Conservation (phyloP, 2,888 invertebrate genomes). For the Antitype chi region DNA sequence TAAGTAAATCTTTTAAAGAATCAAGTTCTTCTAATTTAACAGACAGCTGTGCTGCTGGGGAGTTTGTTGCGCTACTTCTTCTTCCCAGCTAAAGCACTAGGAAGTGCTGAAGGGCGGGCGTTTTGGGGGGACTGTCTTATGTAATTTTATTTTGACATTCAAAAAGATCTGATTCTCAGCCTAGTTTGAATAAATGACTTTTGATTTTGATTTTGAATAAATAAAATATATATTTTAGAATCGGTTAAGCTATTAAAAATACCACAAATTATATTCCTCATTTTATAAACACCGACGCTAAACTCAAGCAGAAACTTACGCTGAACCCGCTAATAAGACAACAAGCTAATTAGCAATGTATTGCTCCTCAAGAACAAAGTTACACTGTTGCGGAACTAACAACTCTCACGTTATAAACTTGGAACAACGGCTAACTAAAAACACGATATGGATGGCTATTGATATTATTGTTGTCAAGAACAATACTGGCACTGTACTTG, state of each 20-base stretch:
- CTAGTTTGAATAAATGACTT: no score
- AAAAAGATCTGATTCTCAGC: no score
- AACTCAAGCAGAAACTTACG: conserved; percentile 5
- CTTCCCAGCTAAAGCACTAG: no score
- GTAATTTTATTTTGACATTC: no score
- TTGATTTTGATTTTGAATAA: no score
- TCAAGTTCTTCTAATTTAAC: no score
- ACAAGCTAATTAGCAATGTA: conserved; percentile 40
- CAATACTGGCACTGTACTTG: conserved; percentile 55
- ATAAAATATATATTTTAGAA: no score
- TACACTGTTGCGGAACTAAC: conserved; percentile 34
- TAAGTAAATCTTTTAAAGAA: no score
- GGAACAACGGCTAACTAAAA: conserved; percentile 41
- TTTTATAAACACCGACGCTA: not conserved
- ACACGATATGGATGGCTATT: conserved; percentile 48
- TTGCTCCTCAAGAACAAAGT: conserved; percentile 21
- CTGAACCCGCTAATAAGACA: conserved; percentile 11
- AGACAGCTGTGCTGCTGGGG: no score
- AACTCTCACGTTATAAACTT: conserved; percentile 34
- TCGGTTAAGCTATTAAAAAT: not conserved
- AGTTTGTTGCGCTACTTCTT: no score
- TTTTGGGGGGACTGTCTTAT: no score
- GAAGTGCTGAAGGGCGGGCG: no score
- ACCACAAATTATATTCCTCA: not conserved
- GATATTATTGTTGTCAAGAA: conserved; percentile 51